Evolutionary conservation across 2,113 vertebrate species (phyloP).

Genomic region (Rafetus swinhoei): DNA sequence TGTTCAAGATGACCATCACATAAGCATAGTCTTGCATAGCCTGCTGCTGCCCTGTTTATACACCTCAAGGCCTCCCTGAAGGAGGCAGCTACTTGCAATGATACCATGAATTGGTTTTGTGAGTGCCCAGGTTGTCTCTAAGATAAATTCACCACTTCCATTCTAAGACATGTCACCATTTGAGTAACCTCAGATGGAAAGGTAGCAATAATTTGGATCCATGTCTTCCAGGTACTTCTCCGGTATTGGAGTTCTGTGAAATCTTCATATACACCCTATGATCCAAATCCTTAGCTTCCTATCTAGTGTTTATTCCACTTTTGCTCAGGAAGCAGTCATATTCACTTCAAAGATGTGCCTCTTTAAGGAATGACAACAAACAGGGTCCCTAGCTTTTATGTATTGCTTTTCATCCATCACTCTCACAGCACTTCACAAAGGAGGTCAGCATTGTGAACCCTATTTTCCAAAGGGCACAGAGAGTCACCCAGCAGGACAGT

Average conservation of each 20-base stretch:
- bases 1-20: not conserved
- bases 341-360: not conserved
- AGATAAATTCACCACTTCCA: not conserved
- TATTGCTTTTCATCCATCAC: not conserved
- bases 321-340: not conserved
- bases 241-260: not conserved
- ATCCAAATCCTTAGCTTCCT: not conserved
- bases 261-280: not conserved
- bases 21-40: not conserved
- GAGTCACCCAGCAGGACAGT: not conserved
- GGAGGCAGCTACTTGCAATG: not conserved
- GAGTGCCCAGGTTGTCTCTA: not conserved
- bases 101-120: not conserved
- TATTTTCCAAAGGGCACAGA: not conserved
- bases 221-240: not conserved
- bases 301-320: not conserved
- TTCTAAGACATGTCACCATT: not conserved
- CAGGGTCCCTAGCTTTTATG: not conserved
- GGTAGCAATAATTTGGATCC: not conserved
- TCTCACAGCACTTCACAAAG: not conserved
- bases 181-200: not conserved
- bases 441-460: not conserved
- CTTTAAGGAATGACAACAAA: not conserved
- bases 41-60: not conserved
- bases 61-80: not conserved